A percentile compares a stretch with the other conserved stretches of the same genome.
Evolutionary conservation across 1,140 invertebrate species (phyloP).

Genomic region (Plectus sambesii): DNA sequence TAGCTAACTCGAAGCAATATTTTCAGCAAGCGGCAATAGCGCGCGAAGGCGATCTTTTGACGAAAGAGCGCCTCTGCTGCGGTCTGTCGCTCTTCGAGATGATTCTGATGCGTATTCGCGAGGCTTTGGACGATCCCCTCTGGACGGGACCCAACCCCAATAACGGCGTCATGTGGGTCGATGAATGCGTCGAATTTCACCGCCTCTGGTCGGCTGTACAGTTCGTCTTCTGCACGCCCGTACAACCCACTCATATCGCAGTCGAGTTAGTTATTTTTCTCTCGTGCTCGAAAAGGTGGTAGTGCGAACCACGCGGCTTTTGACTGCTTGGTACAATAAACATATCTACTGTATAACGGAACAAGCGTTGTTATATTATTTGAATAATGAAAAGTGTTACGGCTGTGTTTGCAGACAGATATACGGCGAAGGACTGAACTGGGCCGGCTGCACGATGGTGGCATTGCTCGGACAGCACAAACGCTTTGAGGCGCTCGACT

Average conservation of each 20-base stretch:
- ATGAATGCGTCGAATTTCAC: constrained; percentile 95
- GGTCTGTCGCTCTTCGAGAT: constrained; percentile 97
- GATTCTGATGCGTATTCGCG: constrained; percentile 47
- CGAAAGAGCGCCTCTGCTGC: constrained; percentile 88
- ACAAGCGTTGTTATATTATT: neutral
- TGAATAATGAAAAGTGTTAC: no score
- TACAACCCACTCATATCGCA: no score
- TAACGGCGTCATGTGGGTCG: constrained; percentile 86
- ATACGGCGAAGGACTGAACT: constrained; percentile 95
- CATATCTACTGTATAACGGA: neutral
- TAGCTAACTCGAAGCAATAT: constrained; percentile 11
- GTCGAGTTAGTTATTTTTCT: constrained; percentile 7
- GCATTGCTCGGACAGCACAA: constrained; percentile 87
- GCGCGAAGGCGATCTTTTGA: constrained; percentile 84
- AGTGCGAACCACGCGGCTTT: neutral
- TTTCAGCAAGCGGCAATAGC: constrained; percentile 76
- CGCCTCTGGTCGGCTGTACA: constrained; percentile 93
- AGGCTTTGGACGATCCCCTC: constrained; percentile 71
- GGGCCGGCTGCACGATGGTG: constrained; percentile 97
- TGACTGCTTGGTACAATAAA: neutral
- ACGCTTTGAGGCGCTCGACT: constrained; percentile 93
- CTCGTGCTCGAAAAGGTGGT: neutral
- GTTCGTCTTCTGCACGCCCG: constrained; percentile 94
- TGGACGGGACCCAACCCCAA: constrained; percentile 72
- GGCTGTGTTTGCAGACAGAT: constrained; percentile 63